These are phyloP conservation scores for Nomada fabriciana DNA, from an alignment of 2,888 invertebrate genomes.

Conservation along the genomic window DNA sequence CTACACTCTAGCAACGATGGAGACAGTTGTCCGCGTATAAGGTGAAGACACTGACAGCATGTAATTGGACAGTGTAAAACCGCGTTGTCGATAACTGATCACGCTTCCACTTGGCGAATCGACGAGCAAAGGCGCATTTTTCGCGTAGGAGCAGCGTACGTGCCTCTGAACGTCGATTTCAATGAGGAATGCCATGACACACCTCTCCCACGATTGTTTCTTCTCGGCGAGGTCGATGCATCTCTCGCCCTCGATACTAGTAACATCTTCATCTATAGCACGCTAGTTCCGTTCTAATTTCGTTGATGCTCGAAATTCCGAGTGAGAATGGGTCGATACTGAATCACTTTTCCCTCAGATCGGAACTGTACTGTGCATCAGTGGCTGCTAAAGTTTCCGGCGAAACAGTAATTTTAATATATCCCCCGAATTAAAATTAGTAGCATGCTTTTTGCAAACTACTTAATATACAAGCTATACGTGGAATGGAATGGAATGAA, in stretches of 20 bases:
- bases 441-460: no score
- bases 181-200: constrained; percentile 44
- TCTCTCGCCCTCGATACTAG: constrained; percentile 28
- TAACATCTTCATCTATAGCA: no score
- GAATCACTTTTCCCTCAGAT: no score
- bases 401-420: no score
- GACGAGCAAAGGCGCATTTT: constrained; percentile 28
- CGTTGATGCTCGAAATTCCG: no score
- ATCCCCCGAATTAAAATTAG: no score
- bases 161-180: constrained; percentile 42
- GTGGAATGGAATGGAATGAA: no score
- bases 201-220: constrained; percentile 58
- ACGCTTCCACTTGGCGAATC: constrained; percentile 35
- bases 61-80: not conserved
- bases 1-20: no score
- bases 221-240: constrained; percentile 36
- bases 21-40: not conserved
- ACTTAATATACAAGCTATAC: no score
- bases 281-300: constrained; percentile 6
- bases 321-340: no score
- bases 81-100: constrained; percentile 39
- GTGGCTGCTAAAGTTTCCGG: no score
- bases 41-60: not conserved
- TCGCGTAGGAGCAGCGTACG: constrained; percentile 52
- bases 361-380: no score